phyloP scores from a whole-genome alignment of 2,113 vertebrate genomes.

The Sprattus sprattus region DNA sequence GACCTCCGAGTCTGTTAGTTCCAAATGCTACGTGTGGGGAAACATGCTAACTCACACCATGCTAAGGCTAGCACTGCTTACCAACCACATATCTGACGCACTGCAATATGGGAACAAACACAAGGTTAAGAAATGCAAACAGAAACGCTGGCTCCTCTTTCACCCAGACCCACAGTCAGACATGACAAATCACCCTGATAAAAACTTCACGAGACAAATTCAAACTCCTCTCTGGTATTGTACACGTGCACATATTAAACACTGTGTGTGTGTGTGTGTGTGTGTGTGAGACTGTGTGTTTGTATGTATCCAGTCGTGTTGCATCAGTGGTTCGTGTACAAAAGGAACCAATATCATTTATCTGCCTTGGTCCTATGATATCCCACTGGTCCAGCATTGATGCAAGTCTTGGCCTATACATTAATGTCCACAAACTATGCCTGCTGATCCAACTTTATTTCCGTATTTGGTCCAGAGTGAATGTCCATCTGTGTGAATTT shows the following conservation, averaged over 20 bases:
- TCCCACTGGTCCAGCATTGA: too few species aligned
- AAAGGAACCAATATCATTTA: too few species aligned
- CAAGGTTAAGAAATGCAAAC: slow-evolving; percentile 8
- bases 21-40: not conserved
- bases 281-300: too few species aligned
- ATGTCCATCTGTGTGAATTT: too few species aligned
- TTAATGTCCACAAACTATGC: too few species aligned
- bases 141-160: not conserved
- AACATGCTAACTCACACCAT: slow-evolving; percentile 6
- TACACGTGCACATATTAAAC: not conserved
- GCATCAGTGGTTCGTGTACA: not conserved
- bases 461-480: too few species aligned
- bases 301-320: not conserved
- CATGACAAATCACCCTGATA: not conserved
- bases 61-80: slow-evolving; percentile 1
- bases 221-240: not conserved
- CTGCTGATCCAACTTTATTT: too few species aligned
- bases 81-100: slow-evolving; percentile 17
- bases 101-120: slow-evolving; percentile 14
- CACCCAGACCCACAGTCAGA: not conserved
- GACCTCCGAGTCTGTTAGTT: not conserved
- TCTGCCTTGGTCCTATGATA: too few species aligned
- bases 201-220: not conserved
- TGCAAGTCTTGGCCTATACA: too few species aligned
- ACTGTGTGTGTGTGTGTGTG: too few species aligned